These are phyloP conservation scores for Cottus gobio DNA, from an alignment of 2,113 vertebrate genomes.

Conservation along the genomic window DNA sequence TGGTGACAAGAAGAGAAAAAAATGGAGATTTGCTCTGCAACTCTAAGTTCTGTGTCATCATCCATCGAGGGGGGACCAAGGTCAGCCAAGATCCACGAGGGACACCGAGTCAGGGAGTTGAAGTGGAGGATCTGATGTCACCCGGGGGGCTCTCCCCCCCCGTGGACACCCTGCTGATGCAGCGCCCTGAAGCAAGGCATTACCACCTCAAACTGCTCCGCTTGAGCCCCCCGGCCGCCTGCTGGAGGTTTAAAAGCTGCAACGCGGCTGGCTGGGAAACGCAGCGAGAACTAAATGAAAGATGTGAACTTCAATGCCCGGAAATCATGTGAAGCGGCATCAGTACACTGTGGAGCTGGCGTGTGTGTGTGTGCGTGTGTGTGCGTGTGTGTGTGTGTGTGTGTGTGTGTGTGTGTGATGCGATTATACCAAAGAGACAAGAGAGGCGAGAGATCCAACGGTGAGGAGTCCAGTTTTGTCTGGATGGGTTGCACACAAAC, in stretches of 20 bases:
- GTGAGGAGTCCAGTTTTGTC: neutral
- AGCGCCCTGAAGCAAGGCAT: slow-evolving; percentile 56
- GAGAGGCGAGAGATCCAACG: slow-evolving; percentile 19
- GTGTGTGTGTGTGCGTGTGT: slow-evolving; percentile 6
- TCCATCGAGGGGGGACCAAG: slow-evolving; percentile 32
- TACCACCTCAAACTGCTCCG: slow-evolving; percentile 42
- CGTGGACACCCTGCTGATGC: slow-evolving; percentile 6
- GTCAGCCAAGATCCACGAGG: too few species aligned
- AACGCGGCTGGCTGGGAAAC: slow-evolving; percentile 14
- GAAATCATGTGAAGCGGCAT: slow-evolving; percentile 35
- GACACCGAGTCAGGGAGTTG: slow-evolving; percentile 26
- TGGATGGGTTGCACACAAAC: too few species aligned
- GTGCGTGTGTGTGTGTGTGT: slow-evolving; percentile 9
- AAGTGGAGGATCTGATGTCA: slow-evolving; percentile 53
- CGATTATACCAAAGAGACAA: slow-evolving; percentile 24
- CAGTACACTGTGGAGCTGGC: slow-evolving; percentile 23
- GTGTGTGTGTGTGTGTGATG: slow-evolving; percentile 23
- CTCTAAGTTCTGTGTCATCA: slow-evolving; percentile 51
- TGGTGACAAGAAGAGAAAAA: too few species aligned
- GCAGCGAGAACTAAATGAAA: slow-evolving; percentile 23
- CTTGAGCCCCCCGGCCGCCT: slow-evolving; percentile 16
- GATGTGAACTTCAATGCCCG: slow-evolving; percentile 43
- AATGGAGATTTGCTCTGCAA: slow-evolving; percentile 2
- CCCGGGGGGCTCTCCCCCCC: slow-evolving; percentile 17
- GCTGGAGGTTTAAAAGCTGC: slow-evolving; percentile 27